Evolutionary conservation across 1,140 invertebrate genomes (phyloP).

Genomic region (Euwallacea fornicatus): DNA sequence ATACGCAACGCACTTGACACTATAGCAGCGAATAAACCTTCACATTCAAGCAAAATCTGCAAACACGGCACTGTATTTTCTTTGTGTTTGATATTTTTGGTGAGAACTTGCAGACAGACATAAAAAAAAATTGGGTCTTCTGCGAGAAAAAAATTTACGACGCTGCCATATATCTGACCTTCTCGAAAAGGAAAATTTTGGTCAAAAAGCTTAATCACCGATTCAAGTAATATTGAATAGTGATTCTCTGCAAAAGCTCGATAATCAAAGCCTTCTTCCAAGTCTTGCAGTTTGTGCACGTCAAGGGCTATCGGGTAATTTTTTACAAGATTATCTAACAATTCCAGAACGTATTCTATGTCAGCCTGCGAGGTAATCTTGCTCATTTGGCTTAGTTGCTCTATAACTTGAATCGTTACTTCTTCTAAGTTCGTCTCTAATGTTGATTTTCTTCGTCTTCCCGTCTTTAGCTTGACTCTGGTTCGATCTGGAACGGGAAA

Average conservation of each 20-base stretch:
- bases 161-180: constrained; percentile 49
- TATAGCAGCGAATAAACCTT: constrained; percentile 59
- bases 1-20: constrained; percentile 45
- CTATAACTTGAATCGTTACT: constrained; percentile 23
- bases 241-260: constrained; percentile 50
- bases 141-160: constrained; percentile 56
- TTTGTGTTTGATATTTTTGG: constrained; percentile 51
- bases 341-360: constrained; percentile 47
- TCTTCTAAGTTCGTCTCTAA: constrained; percentile 34
- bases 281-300: constrained; percentile 60
- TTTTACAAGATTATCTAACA: constrained; percentile 41
- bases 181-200: constrained; percentile 57
- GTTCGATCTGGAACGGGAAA: constrained; percentile 52
- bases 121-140: constrained; percentile 58
- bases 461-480: neutral
- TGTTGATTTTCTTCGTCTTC: constrained; percentile 24
- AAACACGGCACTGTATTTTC: constrained; percentile 54
- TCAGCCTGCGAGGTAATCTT: constrained; percentile 55
- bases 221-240: constrained; percentile 56
- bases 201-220: constrained; percentile 56
- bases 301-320: constrained; percentile 65
- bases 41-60: constrained; percentile 59
- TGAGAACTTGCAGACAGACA: constrained; percentile 57
- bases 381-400: constrained; percentile 50
- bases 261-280: constrained; percentile 54